These are phyloP conservation scores for Mustela erminea DNA, from an alignment of 2,797 vertebrate genomes.

Conservation along the genomic window DNA sequence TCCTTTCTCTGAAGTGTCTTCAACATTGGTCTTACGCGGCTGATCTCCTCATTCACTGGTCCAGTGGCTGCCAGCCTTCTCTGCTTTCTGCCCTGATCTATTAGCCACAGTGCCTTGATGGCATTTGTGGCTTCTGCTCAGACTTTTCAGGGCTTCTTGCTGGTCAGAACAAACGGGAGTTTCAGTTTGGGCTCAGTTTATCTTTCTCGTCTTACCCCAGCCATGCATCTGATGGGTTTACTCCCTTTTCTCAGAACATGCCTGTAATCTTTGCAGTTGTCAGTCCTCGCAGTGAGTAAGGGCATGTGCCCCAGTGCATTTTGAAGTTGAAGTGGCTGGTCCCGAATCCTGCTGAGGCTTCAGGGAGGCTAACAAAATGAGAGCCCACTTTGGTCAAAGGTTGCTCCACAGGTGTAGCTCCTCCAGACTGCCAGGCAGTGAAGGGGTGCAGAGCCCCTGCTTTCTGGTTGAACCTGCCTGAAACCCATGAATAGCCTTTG, in stretches of 20 bases:
- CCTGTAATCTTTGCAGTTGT: background rate
- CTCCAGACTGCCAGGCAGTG: background rate
- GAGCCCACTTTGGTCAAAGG: background rate
- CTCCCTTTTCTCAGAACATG: background rate
- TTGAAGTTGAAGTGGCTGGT: background rate
- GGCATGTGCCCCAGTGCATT: background rate
- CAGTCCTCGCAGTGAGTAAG: background rate
- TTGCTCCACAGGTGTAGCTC: background rate
- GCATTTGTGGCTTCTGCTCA: background rate
- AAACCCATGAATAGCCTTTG: background rate
- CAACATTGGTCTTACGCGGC: background rate
- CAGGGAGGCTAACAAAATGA: background rate
- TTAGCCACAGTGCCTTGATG: background rate
- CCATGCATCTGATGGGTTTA: background rate
- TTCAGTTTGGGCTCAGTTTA: background rate
- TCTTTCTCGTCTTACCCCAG: background rate
- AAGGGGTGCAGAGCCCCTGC: background rate
- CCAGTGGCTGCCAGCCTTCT: background rate
- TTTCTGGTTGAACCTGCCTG: background rate
- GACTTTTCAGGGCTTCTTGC: background rate
- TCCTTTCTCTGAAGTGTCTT: background rate
- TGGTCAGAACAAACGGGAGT: background rate
- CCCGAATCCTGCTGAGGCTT: background rate
- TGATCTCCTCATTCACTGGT: background rate
- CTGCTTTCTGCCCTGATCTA: background rate